phyloP scores from a whole-genome alignment of 2,113 vertebrate genomes.

The Carassius gibelio region DNA sequence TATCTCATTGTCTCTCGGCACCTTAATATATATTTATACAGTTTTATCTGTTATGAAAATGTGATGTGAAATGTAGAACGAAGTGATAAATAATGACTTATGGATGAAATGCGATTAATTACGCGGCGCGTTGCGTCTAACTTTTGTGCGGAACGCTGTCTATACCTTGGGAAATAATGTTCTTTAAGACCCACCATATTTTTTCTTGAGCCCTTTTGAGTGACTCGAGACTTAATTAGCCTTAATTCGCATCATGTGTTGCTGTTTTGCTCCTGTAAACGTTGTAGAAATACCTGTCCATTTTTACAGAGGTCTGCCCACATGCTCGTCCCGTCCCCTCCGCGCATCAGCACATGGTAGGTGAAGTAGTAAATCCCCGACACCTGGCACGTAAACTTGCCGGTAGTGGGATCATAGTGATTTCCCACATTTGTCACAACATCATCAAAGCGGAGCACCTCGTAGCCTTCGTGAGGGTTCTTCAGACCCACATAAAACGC shows the following conservation, averaged over 20 bases:
- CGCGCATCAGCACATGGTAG: constrained; percentile 87
- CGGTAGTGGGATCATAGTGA: constrained; percentile 77
- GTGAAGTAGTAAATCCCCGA: constrained; percentile 88
- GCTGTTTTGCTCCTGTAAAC: background rate
- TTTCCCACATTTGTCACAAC: constrained; percentile 77
- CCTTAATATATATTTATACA: no score
- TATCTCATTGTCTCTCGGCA: no score
- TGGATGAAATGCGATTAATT: background rate
- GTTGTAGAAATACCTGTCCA: constrained; percentile 76
- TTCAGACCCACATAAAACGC: constrained; percentile 92
- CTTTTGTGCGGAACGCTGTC: background rate
- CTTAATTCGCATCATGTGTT: background rate
- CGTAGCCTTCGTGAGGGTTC: constrained; percentile 82
- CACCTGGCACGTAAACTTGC: constrained; percentile 89
- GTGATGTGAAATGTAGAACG: background rate
- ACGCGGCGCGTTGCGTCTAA: background rate
- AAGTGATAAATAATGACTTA: background rate
- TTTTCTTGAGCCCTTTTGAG: background rate
- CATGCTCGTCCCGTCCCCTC: constrained; percentile 87
- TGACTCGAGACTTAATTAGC: background rate
- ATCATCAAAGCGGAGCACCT: constrained; percentile 77
- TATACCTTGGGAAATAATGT: background rate
- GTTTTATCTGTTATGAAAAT: no score
- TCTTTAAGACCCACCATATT: background rate
- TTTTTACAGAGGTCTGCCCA: constrained; percentile 89